Conservation (phyloP, 2,797 vertebrate genomes). For the Ctenopoma multispine region DNA sequence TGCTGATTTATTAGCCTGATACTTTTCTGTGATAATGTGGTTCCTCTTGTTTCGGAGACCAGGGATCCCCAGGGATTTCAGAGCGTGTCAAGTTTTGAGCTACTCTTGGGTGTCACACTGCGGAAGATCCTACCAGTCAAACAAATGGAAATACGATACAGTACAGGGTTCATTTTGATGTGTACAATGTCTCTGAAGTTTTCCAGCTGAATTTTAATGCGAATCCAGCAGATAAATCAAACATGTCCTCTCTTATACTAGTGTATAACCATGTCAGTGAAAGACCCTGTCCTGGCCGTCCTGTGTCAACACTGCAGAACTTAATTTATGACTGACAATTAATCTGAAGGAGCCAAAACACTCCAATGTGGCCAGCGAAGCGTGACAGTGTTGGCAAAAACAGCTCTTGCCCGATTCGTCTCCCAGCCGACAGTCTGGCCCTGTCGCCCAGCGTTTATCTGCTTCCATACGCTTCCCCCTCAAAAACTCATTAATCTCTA, state of each 20-base stretch:
- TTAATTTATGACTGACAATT: slow-evolving; percentile 82
- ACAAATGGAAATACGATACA: slow-evolving; percentile 62
- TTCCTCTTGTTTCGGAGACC: neutral
- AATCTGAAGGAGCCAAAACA: slow-evolving; percentile 77
- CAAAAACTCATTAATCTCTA: slow-evolving; percentile 82
- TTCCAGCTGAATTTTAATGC: slow-evolving; percentile 54
- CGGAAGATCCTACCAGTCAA: slow-evolving; percentile 23
- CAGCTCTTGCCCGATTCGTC: slow-evolving; percentile 60
- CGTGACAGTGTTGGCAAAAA: slow-evolving; percentile 64
- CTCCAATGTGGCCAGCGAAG: slow-evolving; percentile 57
- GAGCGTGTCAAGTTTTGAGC: slow-evolving; percentile 27
- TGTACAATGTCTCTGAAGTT: slow-evolving; percentile 25
- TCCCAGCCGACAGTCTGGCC: slow-evolving; percentile 65
- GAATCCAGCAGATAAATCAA: slow-evolving; percentile 45
- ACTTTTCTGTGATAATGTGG: slow-evolving; percentile 39
- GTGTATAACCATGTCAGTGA: slow-evolving; percentile 46
- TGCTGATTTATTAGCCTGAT: slow-evolving; percentile 56
- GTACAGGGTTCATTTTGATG: slow-evolving; percentile 31
- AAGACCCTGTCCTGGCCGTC: slow-evolving; percentile 24
- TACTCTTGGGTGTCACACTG: slow-evolving; percentile 21
- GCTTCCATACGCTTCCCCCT: slow-evolving; percentile 52
- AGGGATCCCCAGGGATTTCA: slow-evolving; percentile 24
- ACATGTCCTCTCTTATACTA: slow-evolving; percentile 29
- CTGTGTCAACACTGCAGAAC: slow-evolving; percentile 49
- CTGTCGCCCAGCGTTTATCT: slow-evolving; percentile 68